Evolutionary conservation across 2,797 vertebrate genomes (phyloP), one percentile per base, ranked within the genome.

Genomic region (Octomys mimax): DNA sequence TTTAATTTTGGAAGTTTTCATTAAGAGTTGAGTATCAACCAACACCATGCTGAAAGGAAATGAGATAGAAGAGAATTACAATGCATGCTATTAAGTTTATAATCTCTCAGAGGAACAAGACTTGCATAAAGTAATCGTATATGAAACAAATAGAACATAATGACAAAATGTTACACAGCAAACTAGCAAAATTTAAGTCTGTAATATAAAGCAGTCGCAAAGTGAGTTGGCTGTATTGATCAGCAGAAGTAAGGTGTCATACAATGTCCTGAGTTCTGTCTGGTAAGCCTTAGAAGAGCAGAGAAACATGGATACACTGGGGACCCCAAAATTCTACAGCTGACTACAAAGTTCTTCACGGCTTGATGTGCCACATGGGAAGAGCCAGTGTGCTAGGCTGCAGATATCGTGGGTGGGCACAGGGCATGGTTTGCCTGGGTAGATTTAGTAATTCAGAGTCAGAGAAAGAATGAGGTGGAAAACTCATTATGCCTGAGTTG

Each of bases 1-100:
- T 92, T 95, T 95, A 95, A 93, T 95, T 97, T 87, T 80, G 54
- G 10, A 79, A 84, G 71, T 78, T 95, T 95, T 91, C 91, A 85
- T 88, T 88, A 79, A 92, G 36, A 5, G 9, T 62, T 87, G 71
- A 85, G 19, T 84, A 90, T 80, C 64, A 91, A 75, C 26, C 39
- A 81, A 79, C 10, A 28, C 18, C 8, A 49, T 86, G 14, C 33
- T 92, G 66, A 91, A 70, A 85, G 19, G 62, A 89, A 64, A 75
- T 75, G 49, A 24, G 36, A 88, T 39, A 82, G 26, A 83, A 88
- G 24, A 95, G 71, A 95, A 95, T 96, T 90, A 77, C 4, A 90
- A 54, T 92, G 31, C 13, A 19, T 82, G 49, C 46, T 78, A 68
- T 77, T 21, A 90, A 57, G 39, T 89, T 89, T 49, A 81, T 77